phyloP scores from a whole-genome alignment of 30 jellyfish, hydroid and myxozoan genomes.

The Mastigias papua region DNA sequence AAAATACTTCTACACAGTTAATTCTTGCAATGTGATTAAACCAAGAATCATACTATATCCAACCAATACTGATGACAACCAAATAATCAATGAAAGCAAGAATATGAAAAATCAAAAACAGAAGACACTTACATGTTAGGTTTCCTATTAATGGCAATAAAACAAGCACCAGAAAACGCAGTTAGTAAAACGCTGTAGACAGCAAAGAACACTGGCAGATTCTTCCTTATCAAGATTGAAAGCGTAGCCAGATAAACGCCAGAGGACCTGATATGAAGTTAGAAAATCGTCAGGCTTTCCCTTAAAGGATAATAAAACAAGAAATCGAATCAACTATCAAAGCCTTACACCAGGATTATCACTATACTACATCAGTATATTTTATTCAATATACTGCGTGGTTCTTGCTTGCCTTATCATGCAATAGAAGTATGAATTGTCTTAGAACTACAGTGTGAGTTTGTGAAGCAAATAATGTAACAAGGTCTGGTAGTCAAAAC shows the following conservation, averaged over 20 bases:
- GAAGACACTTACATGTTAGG: not conserved
- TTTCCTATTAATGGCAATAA: slow-evolving; percentile 62
- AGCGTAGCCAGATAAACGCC: slow-evolving; percentile 83
- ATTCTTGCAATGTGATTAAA: no score
- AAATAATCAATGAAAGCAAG: no score
- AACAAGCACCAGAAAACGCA: slow-evolving; percentile 84
- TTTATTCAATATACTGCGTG: no score
- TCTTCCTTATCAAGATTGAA: slow-evolving; percentile 56
- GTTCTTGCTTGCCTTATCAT: no score
- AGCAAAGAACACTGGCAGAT: slow-evolving; percentile 58
- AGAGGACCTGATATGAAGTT: slow-evolving; percentile 30
- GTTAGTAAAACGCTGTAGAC: slow-evolving; percentile 62
- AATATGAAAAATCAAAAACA: no score
- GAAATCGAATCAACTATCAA: not conserved
- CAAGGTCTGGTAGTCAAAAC: not conserved
- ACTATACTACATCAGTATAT: no score
- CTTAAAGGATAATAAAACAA: not conserved
- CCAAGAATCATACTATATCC: no score
- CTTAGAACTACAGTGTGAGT: not conserved
- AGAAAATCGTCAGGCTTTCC: not conserved
- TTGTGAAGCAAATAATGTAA: no score
- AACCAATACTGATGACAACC: no score
- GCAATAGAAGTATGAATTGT: not conserved
- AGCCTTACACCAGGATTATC: no score
- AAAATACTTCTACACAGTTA: no score